phyloP scores from a whole-genome alignment of 1,140 invertebrate species.

The Philaenus spumarius region DNA sequence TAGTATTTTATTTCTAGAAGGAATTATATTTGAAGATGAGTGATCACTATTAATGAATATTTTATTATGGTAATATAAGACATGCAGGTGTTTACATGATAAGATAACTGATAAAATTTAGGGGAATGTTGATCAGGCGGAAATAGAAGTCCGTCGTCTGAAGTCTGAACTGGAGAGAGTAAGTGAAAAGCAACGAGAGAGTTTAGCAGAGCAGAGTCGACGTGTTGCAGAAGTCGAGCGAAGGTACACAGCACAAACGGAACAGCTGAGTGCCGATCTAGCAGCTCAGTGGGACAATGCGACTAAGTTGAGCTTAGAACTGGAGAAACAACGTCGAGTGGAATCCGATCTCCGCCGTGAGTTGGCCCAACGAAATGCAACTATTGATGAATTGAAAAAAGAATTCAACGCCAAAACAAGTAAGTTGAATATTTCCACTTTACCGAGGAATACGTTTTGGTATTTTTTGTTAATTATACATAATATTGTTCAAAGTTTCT shows the following conservation, averaged over 20 bases:
- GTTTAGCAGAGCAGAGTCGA: slow-evolving; percentile 44
- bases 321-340: slow-evolving; percentile 66
- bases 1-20: too few relatives aligned
- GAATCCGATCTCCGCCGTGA: slow-evolving; percentile 66
- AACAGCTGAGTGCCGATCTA: slow-evolving; percentile 68
- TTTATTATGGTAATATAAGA: too few relatives aligned
- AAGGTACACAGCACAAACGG: slow-evolving; percentile 60
- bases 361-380: slow-evolving; percentile 57
- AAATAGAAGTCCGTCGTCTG: slow-evolving; percentile 58
- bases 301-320: slow-evolving; percentile 62
- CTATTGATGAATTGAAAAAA: slow-evolving; percentile 69
- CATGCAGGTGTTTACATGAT: too few relatives aligned
- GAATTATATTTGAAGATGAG: too few relatives aligned
- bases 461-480: too few relatives aligned
- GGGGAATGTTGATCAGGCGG: slow-evolving; percentile 16
- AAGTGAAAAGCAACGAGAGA: slow-evolving; percentile 52
- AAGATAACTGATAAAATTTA: too few relatives aligned
- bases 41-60: too few relatives aligned
- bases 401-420: slow-evolving; percentile 67
- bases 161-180: slow-evolving; percentile 69
- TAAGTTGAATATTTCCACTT: too few relatives aligned
- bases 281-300: slow-evolving; percentile 71
- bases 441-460: too few relatives aligned
- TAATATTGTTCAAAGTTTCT: too few relatives aligned
- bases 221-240: slow-evolving; percentile 64